phyloP scores from a whole-genome alignment of 1,140 invertebrate genomes.

The Trichomalopsis sarcophagae region DNA sequence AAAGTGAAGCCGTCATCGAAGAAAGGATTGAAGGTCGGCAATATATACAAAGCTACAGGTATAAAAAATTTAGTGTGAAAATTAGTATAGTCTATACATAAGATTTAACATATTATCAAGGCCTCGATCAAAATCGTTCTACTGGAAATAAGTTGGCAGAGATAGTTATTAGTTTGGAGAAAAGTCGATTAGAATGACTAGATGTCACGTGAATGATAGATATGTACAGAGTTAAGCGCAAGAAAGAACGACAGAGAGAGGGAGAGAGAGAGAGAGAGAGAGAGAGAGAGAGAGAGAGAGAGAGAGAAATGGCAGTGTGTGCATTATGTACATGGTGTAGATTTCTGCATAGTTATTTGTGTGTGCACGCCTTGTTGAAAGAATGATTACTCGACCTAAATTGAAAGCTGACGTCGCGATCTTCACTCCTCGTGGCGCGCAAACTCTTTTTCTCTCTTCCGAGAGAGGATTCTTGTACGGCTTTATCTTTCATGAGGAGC shows the following conservation, averaged over 20 bases:
- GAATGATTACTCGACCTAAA: constrained; percentile 34
- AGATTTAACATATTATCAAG: constrained; percentile 11
- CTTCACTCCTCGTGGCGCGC: neutral
- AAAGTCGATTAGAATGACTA: constrained; percentile 32
- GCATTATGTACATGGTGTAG: neutral
- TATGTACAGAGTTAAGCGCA: constrained; percentile 2
- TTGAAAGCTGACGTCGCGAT: constrained; percentile 31
- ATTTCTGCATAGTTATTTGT: neutral
- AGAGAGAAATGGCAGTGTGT: neutral
- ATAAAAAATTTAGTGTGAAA: neutral
- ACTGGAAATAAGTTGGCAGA: constrained; percentile 38
- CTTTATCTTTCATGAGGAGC: constrained; percentile 23
- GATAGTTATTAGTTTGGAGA: constrained; percentile 28
- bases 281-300: neutral
- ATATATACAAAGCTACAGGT: neutral
- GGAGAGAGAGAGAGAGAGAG: too few relatives aligned
- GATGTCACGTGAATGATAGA: constrained; percentile 11
- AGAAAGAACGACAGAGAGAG: neutral
- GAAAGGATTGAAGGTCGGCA: constrained; percentile 12
- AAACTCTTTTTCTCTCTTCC: constrained; percentile 24
- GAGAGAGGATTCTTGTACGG: neutral
- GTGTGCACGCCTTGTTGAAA: neutral
- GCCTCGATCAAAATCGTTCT: constrained; percentile 8
- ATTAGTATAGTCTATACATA: neutral
- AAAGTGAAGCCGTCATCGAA: constrained; percentile 11